Percentiles rank a stretch among this genome's conserved stretches.
Evolutionary conservation across 2,113 vertebrate genomes (phyloP).

Genomic region (Rafetus swinhoei): DNA sequence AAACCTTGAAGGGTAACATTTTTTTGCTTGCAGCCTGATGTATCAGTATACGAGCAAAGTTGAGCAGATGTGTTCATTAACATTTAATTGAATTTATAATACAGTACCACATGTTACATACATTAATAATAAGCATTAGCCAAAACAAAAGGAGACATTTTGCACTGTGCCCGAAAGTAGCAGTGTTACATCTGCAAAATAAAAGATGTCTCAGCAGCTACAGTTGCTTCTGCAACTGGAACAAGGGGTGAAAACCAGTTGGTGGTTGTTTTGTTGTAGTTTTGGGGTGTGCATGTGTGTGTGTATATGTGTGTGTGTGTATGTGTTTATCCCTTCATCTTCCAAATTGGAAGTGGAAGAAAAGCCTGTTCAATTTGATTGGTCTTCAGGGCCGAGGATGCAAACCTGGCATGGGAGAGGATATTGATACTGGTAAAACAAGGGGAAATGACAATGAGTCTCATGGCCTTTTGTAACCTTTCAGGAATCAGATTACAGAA

Average conservation of each 20-base stretch:
- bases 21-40: not conserved
- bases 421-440: not conserved
- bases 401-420: not conserved
- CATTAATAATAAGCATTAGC: slow-evolving; percentile 62
- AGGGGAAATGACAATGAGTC: not conserved
- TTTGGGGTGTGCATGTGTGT: too few species aligned
- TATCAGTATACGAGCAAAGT: slow-evolving; percentile 19
- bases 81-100: slow-evolving; percentile 64
- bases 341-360: not conserved
- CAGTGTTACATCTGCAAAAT: not conserved
- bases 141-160: slow-evolving; percentile 56
- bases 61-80: slow-evolving; percentile 65
- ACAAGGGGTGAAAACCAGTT: not conserved
- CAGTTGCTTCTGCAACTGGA: not conserved
- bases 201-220: not conserved
- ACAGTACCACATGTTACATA: slow-evolving; percentile 41
- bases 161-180: not conserved
- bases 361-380: not conserved
- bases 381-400: not conserved
- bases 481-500: not conserved
- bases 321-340: not conserved
- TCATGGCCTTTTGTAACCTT: not conserved
- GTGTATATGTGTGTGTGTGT: too few species aligned
- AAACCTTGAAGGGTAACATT: not conserved
- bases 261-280: too few species aligned